Percentiles rank a stretch among this genome's conserved stretches.
phyloP scores from a whole-genome alignment of 2,888 invertebrate genomes.

The Fabriciana adippe region DNA sequence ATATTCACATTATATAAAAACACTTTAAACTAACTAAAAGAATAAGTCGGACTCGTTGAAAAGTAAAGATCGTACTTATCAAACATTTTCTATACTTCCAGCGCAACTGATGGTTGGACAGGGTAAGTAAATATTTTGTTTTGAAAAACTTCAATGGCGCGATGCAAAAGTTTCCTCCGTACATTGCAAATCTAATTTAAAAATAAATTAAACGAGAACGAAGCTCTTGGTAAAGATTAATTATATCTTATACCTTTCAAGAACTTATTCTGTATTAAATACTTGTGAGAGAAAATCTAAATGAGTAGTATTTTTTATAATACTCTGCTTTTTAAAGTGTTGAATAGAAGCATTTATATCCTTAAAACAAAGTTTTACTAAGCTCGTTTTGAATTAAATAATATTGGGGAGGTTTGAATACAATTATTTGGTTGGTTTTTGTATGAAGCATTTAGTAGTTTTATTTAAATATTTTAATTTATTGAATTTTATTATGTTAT shows the following conservation, averaged over 20 bases:
- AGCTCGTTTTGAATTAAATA: no score
- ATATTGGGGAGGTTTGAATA: no score
- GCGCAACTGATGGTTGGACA: constrained; percentile 96
- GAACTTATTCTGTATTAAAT: neutral
- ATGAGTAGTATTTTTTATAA: neutral
- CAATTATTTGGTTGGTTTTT: no score
- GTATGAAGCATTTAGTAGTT: neutral
- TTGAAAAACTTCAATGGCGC: neutral
- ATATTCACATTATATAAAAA: no score
- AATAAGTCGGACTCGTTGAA: neutral
- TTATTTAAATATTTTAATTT: neutral
- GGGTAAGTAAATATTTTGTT: constrained; percentile 82
- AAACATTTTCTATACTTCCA: constrained; percentile 62
- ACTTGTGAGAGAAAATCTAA: constrained; percentile 3
- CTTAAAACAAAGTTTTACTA: neutral
- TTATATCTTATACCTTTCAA: constrained; percentile 9
- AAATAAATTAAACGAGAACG: constrained; percentile 11
- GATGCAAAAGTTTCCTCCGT: constrained; percentile 4
- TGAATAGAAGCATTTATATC: neutral
- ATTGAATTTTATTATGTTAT: neutral
- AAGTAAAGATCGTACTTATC: neutral
- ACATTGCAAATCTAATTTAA: neutral
- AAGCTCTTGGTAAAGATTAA: constrained; percentile 11
- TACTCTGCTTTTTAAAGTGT: neutral
- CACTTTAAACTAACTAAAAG: no score